Conservation (phyloP, 2,113 vertebrate genomes). For the Ophthalmolycus amberensis region DNA sequence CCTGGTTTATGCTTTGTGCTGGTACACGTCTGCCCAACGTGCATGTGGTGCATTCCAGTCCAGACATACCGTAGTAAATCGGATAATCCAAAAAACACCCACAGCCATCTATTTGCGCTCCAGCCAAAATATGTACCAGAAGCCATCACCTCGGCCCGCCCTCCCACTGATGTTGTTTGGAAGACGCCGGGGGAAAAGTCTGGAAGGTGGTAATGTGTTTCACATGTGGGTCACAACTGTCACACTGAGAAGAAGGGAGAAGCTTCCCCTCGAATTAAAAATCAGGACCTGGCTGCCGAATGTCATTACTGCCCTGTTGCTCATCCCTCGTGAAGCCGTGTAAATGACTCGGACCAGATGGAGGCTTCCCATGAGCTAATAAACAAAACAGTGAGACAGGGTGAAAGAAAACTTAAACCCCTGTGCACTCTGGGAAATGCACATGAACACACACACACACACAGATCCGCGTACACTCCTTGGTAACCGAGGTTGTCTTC, state of each 20-base stretch:
- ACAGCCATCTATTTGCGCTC: slow-evolving; percentile 41
- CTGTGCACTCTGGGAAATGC: background rate
- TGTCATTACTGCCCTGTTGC: background rate
- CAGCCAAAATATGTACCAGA: slow-evolving; percentile 67
- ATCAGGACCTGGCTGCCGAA: background rate
- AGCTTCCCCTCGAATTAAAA: background rate
- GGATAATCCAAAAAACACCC: slow-evolving; percentile 54
- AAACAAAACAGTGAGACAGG: background rate
- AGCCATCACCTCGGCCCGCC: slow-evolving; percentile 50
- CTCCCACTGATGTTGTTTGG: background rate
- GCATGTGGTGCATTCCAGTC: slow-evolving; percentile 47
- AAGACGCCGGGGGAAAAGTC: background rate
- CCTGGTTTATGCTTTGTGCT: slow-evolving; percentile 45
- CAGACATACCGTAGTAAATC: slow-evolving; percentile 56
- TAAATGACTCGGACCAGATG: slow-evolving; percentile 24
- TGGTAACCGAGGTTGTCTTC: background rate
- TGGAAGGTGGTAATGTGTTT: background rate
- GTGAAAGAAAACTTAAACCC: background rate
- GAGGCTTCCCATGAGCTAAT: background rate
- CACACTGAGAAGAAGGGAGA: background rate
- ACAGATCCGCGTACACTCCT: background rate
- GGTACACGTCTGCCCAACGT: slow-evolving; percentile 8
- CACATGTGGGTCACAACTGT: background rate
- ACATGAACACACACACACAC: background rate
- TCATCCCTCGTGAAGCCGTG: background rate